Evolutionary conservation across 2,113 vertebrate genomes (phyloP).

Genomic region (Pogona vitticeps): DNA sequence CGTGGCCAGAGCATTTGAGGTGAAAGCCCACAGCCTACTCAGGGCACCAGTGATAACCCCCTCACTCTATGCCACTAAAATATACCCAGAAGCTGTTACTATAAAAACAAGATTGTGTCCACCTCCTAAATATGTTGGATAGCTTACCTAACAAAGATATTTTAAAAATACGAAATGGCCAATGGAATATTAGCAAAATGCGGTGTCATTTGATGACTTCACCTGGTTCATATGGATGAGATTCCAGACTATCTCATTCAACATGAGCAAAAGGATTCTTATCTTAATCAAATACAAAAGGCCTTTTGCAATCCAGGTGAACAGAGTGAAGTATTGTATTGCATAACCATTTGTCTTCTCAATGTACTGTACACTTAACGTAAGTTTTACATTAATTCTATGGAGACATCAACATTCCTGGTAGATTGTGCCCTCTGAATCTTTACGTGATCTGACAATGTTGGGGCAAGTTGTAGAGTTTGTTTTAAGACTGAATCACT

Average conservation of each 20-base stretch:
- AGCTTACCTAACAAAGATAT: background rate
- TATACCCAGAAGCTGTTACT: conserved; percentile 25
- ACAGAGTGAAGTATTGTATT: background rate
- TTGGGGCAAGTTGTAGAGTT: background rate
- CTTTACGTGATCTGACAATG: background rate
- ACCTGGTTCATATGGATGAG: background rate
- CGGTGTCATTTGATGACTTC: background rate
- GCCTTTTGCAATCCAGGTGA: background rate
- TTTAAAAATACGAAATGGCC: background rate
- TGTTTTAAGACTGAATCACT: conserved; percentile 16
- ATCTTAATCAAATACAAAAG: background rate
- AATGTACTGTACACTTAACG: no score
- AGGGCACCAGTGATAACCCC: no score
- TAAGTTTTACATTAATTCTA: background rate
- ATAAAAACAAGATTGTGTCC: conserved; percentile 32
- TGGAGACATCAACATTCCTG: background rate
- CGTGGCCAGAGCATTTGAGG: no score
- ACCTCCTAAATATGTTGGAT: background rate
- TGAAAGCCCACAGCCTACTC: no score
- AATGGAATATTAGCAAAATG: background rate
- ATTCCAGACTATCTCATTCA: background rate
- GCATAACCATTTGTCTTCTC: background rate
- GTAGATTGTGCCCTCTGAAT: background rate
- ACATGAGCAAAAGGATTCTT: background rate
- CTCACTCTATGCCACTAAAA: conserved; percentile 28